Base-by-base conservation (phyloP, 2,113 vertebrate genomes). In the Pleuronectes platessa region DNA sequence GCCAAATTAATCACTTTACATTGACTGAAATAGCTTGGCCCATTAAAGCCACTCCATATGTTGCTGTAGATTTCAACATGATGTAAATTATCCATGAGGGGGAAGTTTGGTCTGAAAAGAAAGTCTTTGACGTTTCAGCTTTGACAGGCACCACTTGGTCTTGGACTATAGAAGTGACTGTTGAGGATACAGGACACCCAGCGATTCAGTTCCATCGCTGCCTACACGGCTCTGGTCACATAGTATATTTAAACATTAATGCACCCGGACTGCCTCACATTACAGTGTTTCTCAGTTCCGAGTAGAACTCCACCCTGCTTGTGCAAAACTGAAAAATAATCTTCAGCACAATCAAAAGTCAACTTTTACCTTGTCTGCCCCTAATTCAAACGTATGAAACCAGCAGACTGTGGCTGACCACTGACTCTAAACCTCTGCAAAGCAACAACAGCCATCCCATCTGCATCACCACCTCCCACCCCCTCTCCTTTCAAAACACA, bases 181-280 rank as follows among this genome's bases (percentile, higher is more conserved):
- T 13, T 21, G 45, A 68, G 62, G 85, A 79, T 2, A 84, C 35
- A 68, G 24, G 76, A 87, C 68, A 84, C 82, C 45, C 2, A 2
- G 47, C 20, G 74, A 61, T 75, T 68, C 65, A 31, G 56, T 81
- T 80, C 60, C 76, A 70, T 62, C 23, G 66, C n/a, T 40, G 58
- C 80, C 24, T 55, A 26, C 61, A 49, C 27, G 61, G 47, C 59
- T 60, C 27, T 31, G 13, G 45, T 53, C 70, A 59, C 66, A 61
- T 11, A 13, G 65, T 64, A 21, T 54, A 35, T 15, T 83, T 61
- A 78, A 89, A 76, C 74, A 79, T 82, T 68, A 18, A 71, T 79
- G 64, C 3, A 11, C 11, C 65, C 55, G 7, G 15, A 0, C 23
- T 20, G 68, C 49, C 53, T 81, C 67, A 58, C 13, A 12, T 78